phyloP scores from a whole-genome alignment of 2,113 vertebrate genomes.

The Aramus guarauna region DNA sequence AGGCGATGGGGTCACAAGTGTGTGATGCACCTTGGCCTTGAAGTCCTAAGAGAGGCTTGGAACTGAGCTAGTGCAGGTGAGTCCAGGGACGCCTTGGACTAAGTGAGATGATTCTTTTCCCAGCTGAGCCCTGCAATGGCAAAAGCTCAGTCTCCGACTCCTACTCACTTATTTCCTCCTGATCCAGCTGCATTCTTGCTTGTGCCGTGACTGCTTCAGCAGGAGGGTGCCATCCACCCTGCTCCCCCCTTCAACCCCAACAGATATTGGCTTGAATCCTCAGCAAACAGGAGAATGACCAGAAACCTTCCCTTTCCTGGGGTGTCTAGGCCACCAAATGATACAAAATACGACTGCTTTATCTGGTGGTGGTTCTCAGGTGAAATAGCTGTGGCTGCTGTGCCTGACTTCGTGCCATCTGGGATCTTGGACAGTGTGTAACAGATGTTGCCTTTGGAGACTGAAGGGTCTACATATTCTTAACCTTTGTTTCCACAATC shows the following conservation, averaged over 20 bases:
- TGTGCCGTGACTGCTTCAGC: background rate
- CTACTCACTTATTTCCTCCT: background rate
- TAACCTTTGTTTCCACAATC: background rate
- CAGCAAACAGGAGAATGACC: background rate
- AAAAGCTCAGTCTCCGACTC: background rate
- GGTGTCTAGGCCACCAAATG: background rate
- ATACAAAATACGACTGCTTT: background rate
- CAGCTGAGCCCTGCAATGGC: too few species aligned
- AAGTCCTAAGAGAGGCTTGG: background rate
- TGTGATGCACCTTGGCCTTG: background rate
- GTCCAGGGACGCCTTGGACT: background rate
- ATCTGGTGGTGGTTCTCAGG: background rate
- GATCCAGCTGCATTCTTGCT: background rate
- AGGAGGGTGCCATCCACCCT: background rate
- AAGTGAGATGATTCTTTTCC: background rate
- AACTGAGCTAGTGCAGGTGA: background rate
- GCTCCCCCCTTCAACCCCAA: too few species aligned
- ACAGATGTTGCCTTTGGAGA: background rate
- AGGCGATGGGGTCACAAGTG: accelerated
- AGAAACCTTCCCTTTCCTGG: background rate
- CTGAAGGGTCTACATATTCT: background rate
- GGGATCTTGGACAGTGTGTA: background rate
- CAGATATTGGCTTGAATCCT: background rate
- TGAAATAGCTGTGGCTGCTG: background rate
- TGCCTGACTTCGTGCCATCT: background rate